Conservation (phyloP, 2,113 vertebrate species). For the Martes martes region DNA sequence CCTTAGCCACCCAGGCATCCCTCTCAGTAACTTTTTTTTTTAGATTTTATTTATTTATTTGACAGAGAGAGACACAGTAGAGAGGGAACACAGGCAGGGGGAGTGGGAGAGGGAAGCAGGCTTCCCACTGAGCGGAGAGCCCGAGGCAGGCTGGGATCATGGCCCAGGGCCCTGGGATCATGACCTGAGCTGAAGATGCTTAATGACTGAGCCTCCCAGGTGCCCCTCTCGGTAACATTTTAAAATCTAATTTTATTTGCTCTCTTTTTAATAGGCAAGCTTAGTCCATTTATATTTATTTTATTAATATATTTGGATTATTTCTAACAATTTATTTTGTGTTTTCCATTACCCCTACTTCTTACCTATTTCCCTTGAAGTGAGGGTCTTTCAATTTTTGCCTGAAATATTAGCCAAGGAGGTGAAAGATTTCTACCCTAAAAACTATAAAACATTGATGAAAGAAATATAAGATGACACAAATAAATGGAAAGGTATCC, state of each 20-base stretch:
- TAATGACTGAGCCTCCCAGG: background rate
- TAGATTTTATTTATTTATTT: background rate
- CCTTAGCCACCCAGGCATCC: too few species aligned
- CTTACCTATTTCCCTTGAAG: background rate
- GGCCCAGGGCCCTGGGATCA: background rate
- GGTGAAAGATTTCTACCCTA: background rate
- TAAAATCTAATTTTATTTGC: background rate
- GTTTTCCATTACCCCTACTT: background rate
- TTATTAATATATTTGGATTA: slow-evolving; percentile 36
- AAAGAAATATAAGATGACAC: background rate
- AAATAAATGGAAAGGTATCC: background rate
- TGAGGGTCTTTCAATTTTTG: background rate
- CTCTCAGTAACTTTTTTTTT: background rate
- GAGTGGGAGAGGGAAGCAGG: background rate
- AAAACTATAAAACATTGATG: background rate
- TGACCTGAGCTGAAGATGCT: too few species aligned
- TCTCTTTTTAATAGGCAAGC: background rate
- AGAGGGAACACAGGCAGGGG: too few species aligned
- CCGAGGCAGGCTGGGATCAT: background rate
- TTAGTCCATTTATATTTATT: slow-evolving; percentile 61
- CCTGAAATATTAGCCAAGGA: background rate
- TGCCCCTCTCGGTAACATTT: background rate
- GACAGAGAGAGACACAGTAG: too few species aligned
- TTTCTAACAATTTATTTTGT: background rate
- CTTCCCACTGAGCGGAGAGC: background rate